Evolutionary conservation across 2,888 invertebrate genomes (phyloP).

Genomic region (Aphidius colemani): DNA sequence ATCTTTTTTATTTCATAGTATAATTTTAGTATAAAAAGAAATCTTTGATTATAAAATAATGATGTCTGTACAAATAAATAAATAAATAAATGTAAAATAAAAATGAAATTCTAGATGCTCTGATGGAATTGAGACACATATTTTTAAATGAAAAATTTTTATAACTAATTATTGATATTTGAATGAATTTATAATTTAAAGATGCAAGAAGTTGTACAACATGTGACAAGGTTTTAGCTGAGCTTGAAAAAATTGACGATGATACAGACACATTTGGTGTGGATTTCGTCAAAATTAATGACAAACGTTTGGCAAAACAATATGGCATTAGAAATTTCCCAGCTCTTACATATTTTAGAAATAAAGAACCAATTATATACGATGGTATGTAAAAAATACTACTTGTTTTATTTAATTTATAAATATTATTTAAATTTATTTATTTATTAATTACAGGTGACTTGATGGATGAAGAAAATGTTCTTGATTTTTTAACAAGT

Average conservation of each 20-base stretch:
- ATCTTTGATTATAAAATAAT: too few relatives aligned
- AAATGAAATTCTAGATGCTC: too few relatives aligned
- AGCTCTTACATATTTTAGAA: constrained; percentile 94
- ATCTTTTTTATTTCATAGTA: too few relatives aligned
- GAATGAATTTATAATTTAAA: constrained; percentile 52
- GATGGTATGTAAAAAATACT: constrained; percentile 69
- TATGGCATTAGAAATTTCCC: constrained; percentile 96
- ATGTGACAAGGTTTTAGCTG: constrained; percentile 88
- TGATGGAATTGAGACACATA: too few relatives aligned
- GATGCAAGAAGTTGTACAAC: constrained; percentile 91
- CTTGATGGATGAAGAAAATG: constrained; percentile 93
- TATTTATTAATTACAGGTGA: constrained; percentile 68
- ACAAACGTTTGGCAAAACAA: constrained; percentile 93
- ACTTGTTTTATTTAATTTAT: not conserved
- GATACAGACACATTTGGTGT: constrained; percentile 94
- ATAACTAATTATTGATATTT: not conserved
- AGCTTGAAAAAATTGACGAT: constrained; percentile 93
- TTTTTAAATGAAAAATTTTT: too few relatives aligned
- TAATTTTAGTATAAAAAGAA: too few relatives aligned
- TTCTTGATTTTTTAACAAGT: constrained; percentile 90
- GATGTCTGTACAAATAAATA: too few relatives aligned
- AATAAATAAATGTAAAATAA: too few relatives aligned
- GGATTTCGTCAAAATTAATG: constrained; percentile 94
- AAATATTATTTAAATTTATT: constrained; percentile 8
- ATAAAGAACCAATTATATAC: constrained; percentile 94